A percentile compares a stretch with the other conserved stretches of the same genome.
phyloP scores from a whole-genome alignment of 1,140 invertebrate genomes.

The Monochamus saltuarius region DNA sequence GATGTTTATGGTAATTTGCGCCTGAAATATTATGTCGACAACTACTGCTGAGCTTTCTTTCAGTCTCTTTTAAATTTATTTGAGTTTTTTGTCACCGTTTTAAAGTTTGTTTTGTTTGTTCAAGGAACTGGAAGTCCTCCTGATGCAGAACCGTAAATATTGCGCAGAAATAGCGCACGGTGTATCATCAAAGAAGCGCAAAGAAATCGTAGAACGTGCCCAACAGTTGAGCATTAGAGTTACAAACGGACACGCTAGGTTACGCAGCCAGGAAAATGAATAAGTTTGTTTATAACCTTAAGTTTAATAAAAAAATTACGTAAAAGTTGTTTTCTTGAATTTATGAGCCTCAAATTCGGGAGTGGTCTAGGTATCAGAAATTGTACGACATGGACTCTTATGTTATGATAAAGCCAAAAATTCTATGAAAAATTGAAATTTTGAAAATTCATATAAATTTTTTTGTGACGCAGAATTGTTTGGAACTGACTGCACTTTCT shows the following conservation, averaged over 20 bases:
- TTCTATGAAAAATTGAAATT: no score
- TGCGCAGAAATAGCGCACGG: constrained; percentile 97
- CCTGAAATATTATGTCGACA: constrained; percentile 44
- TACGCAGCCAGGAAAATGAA: constrained; percentile 97
- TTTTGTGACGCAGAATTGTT: no score
- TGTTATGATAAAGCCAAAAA: no score
- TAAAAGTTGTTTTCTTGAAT: not conserved
- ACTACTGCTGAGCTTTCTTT: constrained; percentile 32
- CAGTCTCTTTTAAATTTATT: not conserved
- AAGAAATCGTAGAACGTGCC: constrained; percentile 93
- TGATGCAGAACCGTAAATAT: constrained; percentile 98
- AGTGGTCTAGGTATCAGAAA: no score
- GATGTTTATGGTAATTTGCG: constrained; percentile 51
- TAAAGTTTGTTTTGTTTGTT: constrained; percentile 41
- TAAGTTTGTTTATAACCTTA: constrained; percentile 59
- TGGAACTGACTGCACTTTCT: no score
- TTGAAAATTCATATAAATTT: no score
- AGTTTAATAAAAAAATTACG: constrained; percentile 17
- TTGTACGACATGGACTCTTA: no score
- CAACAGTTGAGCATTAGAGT: constrained; percentile 93
- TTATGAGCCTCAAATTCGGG: no score
- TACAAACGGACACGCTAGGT: constrained; percentile 93
- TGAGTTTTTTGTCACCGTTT: not conserved
- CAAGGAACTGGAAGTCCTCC: constrained; percentile 95
- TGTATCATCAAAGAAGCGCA: constrained; percentile 95